phyloP scores from a whole-genome alignment of 1,140 invertebrate species.

The Nasonia longicornis region DNA sequence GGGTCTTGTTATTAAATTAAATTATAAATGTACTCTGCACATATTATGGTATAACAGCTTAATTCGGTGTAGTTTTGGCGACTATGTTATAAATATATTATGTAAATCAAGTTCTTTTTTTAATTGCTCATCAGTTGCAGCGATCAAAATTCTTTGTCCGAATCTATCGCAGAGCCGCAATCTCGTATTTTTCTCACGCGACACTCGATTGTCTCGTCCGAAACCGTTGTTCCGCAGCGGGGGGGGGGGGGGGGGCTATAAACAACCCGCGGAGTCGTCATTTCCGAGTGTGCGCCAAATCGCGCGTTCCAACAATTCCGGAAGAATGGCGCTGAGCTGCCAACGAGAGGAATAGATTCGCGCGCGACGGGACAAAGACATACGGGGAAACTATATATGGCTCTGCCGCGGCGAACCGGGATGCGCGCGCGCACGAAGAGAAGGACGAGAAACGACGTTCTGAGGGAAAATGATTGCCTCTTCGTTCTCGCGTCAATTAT shows the following conservation, averaged over 20 bases:
- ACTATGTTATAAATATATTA: too few relatives aligned
- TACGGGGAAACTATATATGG: background rate
- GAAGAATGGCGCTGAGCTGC: background rate
- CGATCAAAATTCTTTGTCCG: background rate
- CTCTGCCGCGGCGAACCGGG: background rate
- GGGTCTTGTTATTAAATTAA: background rate
- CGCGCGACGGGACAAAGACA: conserved; percentile 19
- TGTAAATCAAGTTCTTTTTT: background rate
- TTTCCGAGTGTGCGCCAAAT: conserved; percentile 24
- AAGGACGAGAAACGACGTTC: background rate
- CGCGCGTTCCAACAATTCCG: conserved; percentile 14
- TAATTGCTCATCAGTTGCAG: background rate
- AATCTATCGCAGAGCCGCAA: background rate
- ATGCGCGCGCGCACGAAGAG: background rate
- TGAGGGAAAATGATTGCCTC: conserved; percentile 42
- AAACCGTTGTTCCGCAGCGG: conserved; percentile 17
- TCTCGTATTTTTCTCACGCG: conserved; percentile 5
- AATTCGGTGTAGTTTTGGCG: too few relatives aligned
- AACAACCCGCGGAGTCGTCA: conserved; percentile 18
- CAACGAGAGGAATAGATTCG: conserved; percentile 23
- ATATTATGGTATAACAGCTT: too few relatives aligned
- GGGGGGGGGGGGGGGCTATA: conserved; percentile 15
- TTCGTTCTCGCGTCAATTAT: background rate
- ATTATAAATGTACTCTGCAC: too few relatives aligned
- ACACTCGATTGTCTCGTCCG: conserved; percentile 10